Evolutionary conservation across 2,888 invertebrate genomes (phyloP).

Genomic region (Gymnoscelis rufifasciata): DNA sequence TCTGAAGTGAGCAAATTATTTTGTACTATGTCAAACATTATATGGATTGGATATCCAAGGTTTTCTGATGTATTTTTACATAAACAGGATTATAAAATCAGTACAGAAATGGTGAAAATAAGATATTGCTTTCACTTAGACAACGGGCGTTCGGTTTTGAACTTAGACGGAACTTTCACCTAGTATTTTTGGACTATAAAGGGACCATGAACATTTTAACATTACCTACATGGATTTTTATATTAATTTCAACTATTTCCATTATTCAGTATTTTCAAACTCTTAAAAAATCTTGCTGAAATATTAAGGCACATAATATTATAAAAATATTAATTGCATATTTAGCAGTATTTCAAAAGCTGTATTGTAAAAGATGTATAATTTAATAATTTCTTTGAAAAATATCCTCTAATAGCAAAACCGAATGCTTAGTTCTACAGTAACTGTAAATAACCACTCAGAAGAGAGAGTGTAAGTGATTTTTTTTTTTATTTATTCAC

Average conservation of each 20-base stretch:
- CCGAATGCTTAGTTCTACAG: background rate
- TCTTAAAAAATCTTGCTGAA: background rate
- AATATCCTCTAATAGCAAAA: too few species aligned
- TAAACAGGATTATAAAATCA: background rate
- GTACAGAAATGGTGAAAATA: background rate
- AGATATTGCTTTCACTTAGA: slow-evolving; percentile 26
- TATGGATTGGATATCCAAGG: too few species aligned
- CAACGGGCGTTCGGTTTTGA: slow-evolving; percentile 1
- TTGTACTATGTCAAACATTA: too few species aligned
- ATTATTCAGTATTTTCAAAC: too few species aligned
- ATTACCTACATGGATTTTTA: too few species aligned
- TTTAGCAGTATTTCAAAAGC: too few species aligned
- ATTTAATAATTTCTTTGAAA: too few species aligned
- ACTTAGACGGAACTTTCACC: background rate
- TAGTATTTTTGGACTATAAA: background rate
- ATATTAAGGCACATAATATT: background rate
- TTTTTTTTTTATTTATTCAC: slow-evolving; percentile 17
- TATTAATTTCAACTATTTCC: too few species aligned
- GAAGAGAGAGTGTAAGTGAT: slow-evolving; percentile 10
- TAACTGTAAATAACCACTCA: slow-evolving; percentile 16
- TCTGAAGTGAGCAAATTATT: slow-evolving; percentile 22
- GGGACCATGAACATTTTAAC: background rate
- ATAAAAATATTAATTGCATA: too few species aligned
- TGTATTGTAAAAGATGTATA: too few species aligned
- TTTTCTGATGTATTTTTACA: too few species aligned